A percentile compares a stretch with the other conserved stretches of the same genome.
phyloP scores from a whole-genome alignment of 1,140 invertebrate genomes.

The Venturia canescens region DNA sequence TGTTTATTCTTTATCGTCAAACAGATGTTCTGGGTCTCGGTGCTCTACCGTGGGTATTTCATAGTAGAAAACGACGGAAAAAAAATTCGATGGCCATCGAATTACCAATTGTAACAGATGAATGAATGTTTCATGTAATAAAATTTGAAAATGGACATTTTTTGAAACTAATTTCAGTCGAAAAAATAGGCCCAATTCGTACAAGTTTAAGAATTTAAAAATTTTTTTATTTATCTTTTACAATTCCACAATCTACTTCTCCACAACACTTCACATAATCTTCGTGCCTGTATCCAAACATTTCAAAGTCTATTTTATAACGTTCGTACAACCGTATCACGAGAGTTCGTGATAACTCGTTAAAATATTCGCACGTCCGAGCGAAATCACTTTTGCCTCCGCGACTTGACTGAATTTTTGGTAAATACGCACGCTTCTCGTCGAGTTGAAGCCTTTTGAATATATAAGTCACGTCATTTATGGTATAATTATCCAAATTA shows the following conservation, averaged over 20 bases:
- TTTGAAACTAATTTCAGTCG: no score
- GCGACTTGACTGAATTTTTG: slow-evolving; percentile 59
- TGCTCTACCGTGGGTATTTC: no score
- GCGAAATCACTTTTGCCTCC: slow-evolving; percentile 65
- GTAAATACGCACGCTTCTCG: slow-evolving; percentile 57
- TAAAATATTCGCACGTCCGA: slow-evolving; percentile 70
- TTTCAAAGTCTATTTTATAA: slow-evolving; percentile 73
- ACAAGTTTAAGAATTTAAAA: no score
- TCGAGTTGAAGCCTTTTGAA: slow-evolving; percentile 64
- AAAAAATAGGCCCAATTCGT: no score
- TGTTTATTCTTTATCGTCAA: no score
- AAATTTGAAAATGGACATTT: no score
- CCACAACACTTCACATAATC: slow-evolving; percentile 64
- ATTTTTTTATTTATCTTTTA: slow-evolving; percentile 8
- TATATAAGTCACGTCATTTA: slow-evolving; percentile 63
- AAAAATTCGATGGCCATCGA: no score
- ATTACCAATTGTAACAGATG: no score
- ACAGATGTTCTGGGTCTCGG: no score
- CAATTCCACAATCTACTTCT: background rate
- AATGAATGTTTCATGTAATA: no score
- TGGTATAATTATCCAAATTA: slow-evolving; percentile 68
- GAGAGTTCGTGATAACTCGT: slow-evolving; percentile 60
- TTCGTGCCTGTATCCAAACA: slow-evolving; percentile 69
- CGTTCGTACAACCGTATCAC: slow-evolving; percentile 66
- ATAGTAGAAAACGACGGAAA: no score